A percentile compares a stretch with the other conserved stretches of the same genome.
Evolutionary conservation across 1,140 invertebrate genomes (phyloP).

Genomic region (Lordiphosa collinella): DNA sequence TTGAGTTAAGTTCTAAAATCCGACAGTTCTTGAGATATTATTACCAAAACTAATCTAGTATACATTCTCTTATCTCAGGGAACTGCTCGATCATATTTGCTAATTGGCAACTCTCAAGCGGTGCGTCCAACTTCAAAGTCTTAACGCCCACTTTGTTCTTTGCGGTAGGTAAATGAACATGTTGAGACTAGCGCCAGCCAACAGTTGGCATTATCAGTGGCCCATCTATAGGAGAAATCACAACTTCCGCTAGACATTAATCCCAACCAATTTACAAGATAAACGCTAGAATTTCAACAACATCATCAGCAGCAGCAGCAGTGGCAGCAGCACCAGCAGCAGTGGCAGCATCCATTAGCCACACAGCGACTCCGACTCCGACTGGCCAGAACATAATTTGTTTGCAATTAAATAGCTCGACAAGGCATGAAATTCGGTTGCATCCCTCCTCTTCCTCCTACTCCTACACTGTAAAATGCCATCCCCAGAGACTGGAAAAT

Average conservation of each 20-base stretch:
- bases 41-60: too few relatives aligned
- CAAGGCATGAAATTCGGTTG: constrained; percentile 76
- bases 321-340: constrained; percentile 17
- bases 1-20: too few relatives aligned
- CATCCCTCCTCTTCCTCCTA: constrained; percentile 38
- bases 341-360: constrained; percentile 57
- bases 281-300: constrained; percentile 75
- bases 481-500: constrained; percentile 56
- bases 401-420: constrained; percentile 77
- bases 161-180: constrained; percentile 73
- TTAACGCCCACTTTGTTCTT: constrained; percentile 35
- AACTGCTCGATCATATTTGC: background rate
- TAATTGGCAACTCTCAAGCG: constrained; percentile 10
- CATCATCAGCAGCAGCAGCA: constrained; percentile 54
- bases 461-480: constrained; percentile 18
- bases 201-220: constrained; percentile 47
- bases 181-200: constrained; percentile 13
- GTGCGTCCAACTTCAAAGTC: constrained; percentile 45
- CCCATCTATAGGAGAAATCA: constrained; percentile 56
- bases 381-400: constrained; percentile 73
- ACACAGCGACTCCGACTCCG: constrained; percentile 27
- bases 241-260: constrained; percentile 75
- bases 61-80: too few relatives aligned
- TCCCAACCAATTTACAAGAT: constrained; percentile 75
- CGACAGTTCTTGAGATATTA: too few relatives aligned